Base-by-base conservation (phyloP, 2,888 invertebrate genomes). In the Nomada goodeniana region DNA sequence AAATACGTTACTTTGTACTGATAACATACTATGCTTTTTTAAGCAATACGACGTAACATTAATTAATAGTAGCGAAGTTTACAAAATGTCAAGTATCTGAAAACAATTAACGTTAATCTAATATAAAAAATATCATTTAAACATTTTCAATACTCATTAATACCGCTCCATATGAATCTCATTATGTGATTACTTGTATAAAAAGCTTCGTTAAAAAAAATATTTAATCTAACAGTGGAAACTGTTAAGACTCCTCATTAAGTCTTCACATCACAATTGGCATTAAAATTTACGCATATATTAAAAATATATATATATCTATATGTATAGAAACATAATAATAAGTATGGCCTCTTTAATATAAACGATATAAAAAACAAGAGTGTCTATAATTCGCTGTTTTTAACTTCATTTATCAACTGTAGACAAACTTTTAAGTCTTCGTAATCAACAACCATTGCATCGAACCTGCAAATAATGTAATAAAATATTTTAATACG, bases 381-480 rank as follows among this genome's bases (percentile, higher is more conserved):
- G 59, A 57, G 59, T 18, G 7, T 15, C 47, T 75, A 88, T 23
- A 9, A 29, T 52, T 76, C 72, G 20, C 75, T 83, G 60, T 75
- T 68, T 61, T 82, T 90, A 44, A 77, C 86, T 67, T 91, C 87
- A 29, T 89, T 89, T 18, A 90, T 81, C 71, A 91, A 84, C 68
- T 91, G 90, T 3, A 92, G 83, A 76, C 93, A 93, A 68, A 88
- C 81, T 82, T 90, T 90, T 82, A 93, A 86, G 60, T 93, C 93
- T 69, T 91, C 90, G 47, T 88, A 91, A 73, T 93, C 92, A 44
- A 84, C 88, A 4, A 86, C 77, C 90, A 93, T 91, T 47, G 86
- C 72, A 74, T 89, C 88, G 23, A 93, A 80, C 78, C 92, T 93
- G 76, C 53, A 88, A 89, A 76, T 73, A 36, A 55, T 44, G 53